Percentiles rank a stretch among this genome's conserved stretches.
Evolutionary conservation across 2,113 vertebrate genomes (phyloP).

Genomic region (Neotragus moschatus): DNA sequence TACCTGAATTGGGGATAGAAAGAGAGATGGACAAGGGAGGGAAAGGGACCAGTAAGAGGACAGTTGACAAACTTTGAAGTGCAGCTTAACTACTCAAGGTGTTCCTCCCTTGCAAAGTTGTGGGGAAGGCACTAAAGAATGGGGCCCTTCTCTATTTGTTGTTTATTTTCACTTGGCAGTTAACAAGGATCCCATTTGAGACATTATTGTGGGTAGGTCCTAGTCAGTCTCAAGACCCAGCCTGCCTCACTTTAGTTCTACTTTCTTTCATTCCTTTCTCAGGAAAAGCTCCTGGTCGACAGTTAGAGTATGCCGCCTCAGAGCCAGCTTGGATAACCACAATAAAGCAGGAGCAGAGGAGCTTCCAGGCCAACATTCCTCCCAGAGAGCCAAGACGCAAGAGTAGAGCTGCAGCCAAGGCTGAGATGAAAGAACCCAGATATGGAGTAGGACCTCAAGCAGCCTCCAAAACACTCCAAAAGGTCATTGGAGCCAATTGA

Average conservation of each 20-base stretch:
- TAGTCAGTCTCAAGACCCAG: not conserved
- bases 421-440: not conserved
- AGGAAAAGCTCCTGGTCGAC: conserved; percentile 65
- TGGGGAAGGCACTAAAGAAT: not conserved
- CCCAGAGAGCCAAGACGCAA: conserved; percentile 70
- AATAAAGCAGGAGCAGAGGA: conserved; percentile 87
- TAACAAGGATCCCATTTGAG: not conserved
- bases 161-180: conserved; percentile 23
- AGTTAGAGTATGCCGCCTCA: conserved; percentile 50
- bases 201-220: not conserved
- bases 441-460: not conserved
- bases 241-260: conserved; percentile 41
- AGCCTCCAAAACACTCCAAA: not conserved
- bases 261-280: conserved; percentile 51
- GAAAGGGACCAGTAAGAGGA: not conserved
- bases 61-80: not conserved
- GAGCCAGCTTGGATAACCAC: conserved; percentile 87
- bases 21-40: not conserved
- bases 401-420: conserved; percentile 69
- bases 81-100: not conserved
- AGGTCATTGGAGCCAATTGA: not conserved
- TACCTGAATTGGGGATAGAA: conserved; percentile 6
- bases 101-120: not conserved
- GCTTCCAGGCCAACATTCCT: conserved; percentile 80
- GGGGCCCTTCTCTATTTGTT: not conserved